Base-by-base conservation (phyloP, 53 echinoderm and acorn worm genomes). In the Echinometra lucunter region DNA sequence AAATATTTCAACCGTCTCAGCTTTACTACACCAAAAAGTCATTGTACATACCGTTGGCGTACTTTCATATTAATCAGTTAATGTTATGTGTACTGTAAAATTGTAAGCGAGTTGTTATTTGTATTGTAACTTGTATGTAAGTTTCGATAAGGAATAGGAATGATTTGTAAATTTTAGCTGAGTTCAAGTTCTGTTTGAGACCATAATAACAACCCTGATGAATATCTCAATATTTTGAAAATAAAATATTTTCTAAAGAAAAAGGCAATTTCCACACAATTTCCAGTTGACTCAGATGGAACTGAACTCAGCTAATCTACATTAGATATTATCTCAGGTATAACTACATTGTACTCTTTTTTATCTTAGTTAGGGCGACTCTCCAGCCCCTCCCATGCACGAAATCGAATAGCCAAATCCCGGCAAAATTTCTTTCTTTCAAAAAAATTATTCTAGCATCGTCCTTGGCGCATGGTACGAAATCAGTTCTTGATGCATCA, bases 161-260 rank as follows among this genome's bases (percentile, higher is more conserved):
- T 85, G 28, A 85, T 35, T 30, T 90, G 90, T 90, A 58, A 90
- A 90, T 90, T 90, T 90, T 90, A 90, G 90, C 90, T 90, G 90
- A 90, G 90, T 42, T 90, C 37, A 63, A 58, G 21, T 90, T 85
- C 45, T 85, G n/a, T 85, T 81, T 23, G 21, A 42, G 38, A 16
- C 32, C 35, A 72, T 13, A 9, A n/a, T n/a, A 53, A 9, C 53
- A 53, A 53, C 53, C 53, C 53, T 53, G 63, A 63, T 4, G 13
- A 25, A 35, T 13, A 35, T 78, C 78, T 78, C 6, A 78, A 78
- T 19, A 78, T 19, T 78, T 1, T 78, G 23, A 42, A 13, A 5
- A 30, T 69, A 21, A 15, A 19, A 8, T 13, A 75, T 5, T 18
- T 75, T 38, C 70, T 40, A 21, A 17, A 40, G 27, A 45, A 45